Evolutionary conservation across 35 echinoderm and acorn worm genomes (phyloP).

Genomic region (Nesometra sesokonis): DNA sequence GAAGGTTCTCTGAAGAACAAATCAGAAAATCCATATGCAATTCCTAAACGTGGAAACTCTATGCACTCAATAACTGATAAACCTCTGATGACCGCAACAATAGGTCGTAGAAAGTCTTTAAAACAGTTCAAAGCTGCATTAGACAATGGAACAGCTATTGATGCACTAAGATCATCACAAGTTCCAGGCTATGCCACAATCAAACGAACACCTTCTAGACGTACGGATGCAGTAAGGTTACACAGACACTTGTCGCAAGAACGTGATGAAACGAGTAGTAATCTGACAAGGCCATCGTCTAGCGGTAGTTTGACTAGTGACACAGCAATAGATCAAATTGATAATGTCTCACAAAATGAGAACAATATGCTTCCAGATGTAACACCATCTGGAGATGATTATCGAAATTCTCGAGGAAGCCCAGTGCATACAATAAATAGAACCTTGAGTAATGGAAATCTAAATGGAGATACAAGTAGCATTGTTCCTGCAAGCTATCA

Average conservation of each 20-base stretch:
- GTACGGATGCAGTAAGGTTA: conserved; percentile 35
- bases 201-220: conserved; percentile 58
- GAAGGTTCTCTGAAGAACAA: background rate
- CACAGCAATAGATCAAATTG: background rate
- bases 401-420: background rate
- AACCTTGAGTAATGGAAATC: background rate
- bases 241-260: conserved; percentile 74
- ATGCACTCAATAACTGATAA: conserved; percentile 41
- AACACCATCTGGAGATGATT: background rate
- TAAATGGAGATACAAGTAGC: background rate
- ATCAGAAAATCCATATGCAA: conserved; percentile 24
- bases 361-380: background rate
- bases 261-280: conserved; percentile 17
- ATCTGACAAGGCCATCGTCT: background rate
- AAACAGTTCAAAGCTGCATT: conserved; percentile 79
- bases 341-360: background rate
- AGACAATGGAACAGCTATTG: conserved; percentile 22
- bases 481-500: background rate
- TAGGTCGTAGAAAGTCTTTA: conserved; percentile 84
- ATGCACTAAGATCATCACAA: conserved; percentile 42
- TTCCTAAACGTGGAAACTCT: conserved; percentile 72
- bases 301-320: background rate
- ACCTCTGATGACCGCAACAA: conserved; percentile 74
- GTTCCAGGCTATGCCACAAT: conserved; percentile 85
- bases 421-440: background rate